Percentiles rank a stretch among this genome's conserved stretches.
Evolutionary conservation across 2,888 invertebrate species (phyloP).

Genomic region (Dyspetes luteomarginatus): DNA sequence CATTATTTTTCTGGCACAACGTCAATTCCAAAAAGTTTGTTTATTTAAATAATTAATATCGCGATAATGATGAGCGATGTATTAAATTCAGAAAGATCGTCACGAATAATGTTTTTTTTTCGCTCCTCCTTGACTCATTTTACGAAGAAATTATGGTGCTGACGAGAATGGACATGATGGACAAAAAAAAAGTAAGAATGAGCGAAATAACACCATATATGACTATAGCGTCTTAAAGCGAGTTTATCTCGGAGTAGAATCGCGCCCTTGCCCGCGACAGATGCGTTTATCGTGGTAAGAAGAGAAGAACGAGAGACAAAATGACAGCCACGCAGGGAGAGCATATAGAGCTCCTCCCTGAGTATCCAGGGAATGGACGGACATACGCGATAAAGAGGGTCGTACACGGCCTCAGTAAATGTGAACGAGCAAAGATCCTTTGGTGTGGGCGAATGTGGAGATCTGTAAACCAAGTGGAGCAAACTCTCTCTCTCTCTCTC

Average conservation of each 20-base stretch:
- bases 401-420: constrained; percentile 64
- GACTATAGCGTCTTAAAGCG: constrained; percentile 52
- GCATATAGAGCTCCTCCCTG: constrained; percentile 27
- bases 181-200: constrained; percentile 41
- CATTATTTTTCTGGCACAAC: too few species aligned
- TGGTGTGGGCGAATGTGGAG: constrained; percentile 47
- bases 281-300: constrained; percentile 57
- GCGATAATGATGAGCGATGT: neutral
- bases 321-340: constrained; percentile 8
- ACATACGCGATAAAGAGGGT: constrained; percentile 68
- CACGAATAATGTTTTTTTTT: constrained; percentile 25
- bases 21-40: too few species aligned
- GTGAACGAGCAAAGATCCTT: constrained; percentile 50
- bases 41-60: neutral
- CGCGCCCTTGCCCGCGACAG: constrained; percentile 54
- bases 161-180: constrained; percentile 53
- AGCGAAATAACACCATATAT: constrained; percentile 62
- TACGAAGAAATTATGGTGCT: constrained; percentile 50
- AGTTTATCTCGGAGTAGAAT: constrained; percentile 62
- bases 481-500: too few species aligned
- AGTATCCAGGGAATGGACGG: constrained; percentile 60
- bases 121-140: constrained; percentile 34
- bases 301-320: constrained; percentile 26
- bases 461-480: constrained; percentile 25
- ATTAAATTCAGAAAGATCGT: constrained; percentile 27